These are phyloP conservation scores for Sphenodon punctatus DNA, from an alignment of 2,797 vertebrate genomes.

Conservation along the genomic window DNA sequence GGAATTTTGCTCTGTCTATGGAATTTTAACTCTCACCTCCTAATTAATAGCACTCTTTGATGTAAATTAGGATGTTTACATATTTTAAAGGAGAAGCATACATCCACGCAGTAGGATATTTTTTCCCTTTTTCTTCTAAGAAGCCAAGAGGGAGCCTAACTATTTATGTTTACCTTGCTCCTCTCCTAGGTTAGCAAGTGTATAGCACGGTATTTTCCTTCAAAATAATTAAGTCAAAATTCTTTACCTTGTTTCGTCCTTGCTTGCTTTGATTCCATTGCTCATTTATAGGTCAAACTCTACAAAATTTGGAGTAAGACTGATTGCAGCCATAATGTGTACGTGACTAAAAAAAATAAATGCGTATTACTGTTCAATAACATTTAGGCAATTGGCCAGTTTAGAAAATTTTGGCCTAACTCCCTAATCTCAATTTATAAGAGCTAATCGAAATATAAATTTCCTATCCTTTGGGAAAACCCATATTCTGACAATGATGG, in stretches of 20 bases:
- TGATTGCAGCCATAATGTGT: too few species aligned
- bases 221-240: neutral
- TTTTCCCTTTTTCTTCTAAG: fast-evolving
- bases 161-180: neutral
- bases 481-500: too few species aligned
- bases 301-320: too few species aligned
- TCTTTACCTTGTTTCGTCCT: neutral
- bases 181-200: neutral
- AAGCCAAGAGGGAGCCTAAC: neutral
- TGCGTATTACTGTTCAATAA: too few species aligned
- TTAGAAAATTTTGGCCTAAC: too few species aligned
- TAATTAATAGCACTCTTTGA: neutral
- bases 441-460: too few species aligned
- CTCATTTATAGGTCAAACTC: too few species aligned
- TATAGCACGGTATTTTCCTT: neutral
- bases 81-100: neutral
- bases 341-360: too few species aligned
- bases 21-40: neutral
- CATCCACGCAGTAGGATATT: neutral
- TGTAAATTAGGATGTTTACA: neutral
- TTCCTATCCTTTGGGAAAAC: too few species aligned
- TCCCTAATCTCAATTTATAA: too few species aligned
- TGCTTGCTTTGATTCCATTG: neutral
- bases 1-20: conserved; percentile 11
- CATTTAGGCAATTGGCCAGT: too few species aligned